Conservation (phyloP, 2,888 invertebrate species). For the Orthosia cruda region DNA sequence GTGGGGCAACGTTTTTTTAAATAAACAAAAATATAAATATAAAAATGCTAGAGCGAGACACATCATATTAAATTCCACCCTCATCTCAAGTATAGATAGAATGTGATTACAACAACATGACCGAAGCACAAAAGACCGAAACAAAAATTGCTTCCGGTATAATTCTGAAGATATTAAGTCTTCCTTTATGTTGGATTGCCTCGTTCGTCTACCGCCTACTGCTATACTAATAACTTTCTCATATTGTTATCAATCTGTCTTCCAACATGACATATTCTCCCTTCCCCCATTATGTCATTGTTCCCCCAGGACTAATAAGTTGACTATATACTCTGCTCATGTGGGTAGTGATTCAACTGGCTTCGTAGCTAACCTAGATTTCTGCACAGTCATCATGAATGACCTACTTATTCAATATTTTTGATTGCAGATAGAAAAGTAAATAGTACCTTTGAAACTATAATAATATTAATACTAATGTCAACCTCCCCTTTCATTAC, state of each 20-base stretch:
- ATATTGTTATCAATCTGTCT: constrained; percentile 50
- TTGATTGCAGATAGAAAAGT: not conserved
- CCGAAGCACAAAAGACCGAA: not conserved
- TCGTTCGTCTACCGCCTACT: not conserved
- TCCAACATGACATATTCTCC: constrained; percentile 27
- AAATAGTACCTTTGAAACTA: not conserved
- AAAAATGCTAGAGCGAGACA: too few relatives aligned
- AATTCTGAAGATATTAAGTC: not conserved
- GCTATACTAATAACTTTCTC: constrained; percentile 23
- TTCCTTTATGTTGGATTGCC: constrained; percentile 2
- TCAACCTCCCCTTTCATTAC: not conserved
- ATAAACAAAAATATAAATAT: too few relatives aligned
- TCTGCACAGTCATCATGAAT: constrained; percentile 1
- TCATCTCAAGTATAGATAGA: not conserved
- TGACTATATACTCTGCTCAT: not conserved
- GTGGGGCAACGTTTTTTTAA: too few relatives aligned
- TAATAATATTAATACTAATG: not conserved
- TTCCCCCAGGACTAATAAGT: constrained; percentile 46
- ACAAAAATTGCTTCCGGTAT: not conserved
- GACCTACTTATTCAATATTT: constrained; percentile 5
- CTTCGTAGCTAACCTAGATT: constrained; percentile 2
- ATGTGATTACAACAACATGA: constrained; percentile 3
- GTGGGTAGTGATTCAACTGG: constrained; percentile 4
- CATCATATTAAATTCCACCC: not conserved
- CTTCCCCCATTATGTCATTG: constrained; percentile 9